These are phyloP conservation scores for Hermatobates lingyangjiaoensis DNA, from an alignment of 1,140 invertebrate genomes.

Conservation along the genomic window DNA sequence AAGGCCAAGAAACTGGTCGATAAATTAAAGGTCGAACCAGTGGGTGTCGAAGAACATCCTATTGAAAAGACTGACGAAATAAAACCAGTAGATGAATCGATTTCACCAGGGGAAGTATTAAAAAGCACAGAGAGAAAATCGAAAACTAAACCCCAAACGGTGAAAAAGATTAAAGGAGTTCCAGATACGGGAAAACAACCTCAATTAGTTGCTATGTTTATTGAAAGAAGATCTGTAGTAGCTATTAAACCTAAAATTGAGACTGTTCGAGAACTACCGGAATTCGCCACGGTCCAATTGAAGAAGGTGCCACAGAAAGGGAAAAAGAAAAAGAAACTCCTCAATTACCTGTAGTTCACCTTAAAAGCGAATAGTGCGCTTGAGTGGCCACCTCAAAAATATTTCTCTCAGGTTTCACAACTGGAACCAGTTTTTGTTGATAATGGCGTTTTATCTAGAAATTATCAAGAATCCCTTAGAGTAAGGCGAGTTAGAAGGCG, in stretches of 20 bases:
- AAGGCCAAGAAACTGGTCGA: too few species aligned
- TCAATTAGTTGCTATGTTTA: slow-evolving; percentile 4
- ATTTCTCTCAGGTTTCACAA: slow-evolving; percentile 15
- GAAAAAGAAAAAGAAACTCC: slow-evolving; percentile 28
- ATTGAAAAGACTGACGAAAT: too few species aligned
- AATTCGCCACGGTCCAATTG: slow-evolving; percentile 40
- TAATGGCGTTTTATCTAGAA: slow-evolving; percentile 44
- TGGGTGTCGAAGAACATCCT: too few species aligned
- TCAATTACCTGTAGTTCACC: slow-evolving; percentile 37
- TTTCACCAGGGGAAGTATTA: too few species aligned
- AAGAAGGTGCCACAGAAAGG: slow-evolving; percentile 31
- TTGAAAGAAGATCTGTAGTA: slow-evolving; percentile 11
- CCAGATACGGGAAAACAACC: not conserved
- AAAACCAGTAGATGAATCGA: not conserved
- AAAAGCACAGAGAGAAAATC: not conserved
- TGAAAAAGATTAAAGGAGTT: slow-evolving; percentile 12
- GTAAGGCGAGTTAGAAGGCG: slow-evolving; percentile 35
- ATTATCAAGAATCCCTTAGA: slow-evolving; percentile 42
- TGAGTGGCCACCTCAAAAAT: slow-evolving; percentile 25
- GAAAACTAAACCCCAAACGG: too few species aligned
- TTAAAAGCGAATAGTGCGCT: slow-evolving; percentile 39
- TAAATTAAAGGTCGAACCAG: too few species aligned
- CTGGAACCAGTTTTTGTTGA: slow-evolving; percentile 25
- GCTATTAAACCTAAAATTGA: slow-evolving; percentile 16
- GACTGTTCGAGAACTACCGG: slow-evolving; percentile 27